Evolutionary conservation across 2,888 invertebrate genomes (phyloP).

Genomic region (Nowickia ferox): DNA sequence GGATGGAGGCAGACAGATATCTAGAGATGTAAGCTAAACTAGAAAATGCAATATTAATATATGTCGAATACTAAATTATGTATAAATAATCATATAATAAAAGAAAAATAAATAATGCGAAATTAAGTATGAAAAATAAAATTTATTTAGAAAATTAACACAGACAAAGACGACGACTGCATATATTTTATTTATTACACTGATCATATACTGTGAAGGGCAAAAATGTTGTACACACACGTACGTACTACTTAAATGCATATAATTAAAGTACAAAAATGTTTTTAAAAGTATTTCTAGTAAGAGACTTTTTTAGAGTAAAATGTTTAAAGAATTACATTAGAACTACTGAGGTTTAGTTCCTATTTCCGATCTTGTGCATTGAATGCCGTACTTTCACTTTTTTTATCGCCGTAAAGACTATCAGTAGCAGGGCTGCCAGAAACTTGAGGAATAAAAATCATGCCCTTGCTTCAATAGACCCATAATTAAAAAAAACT

Average conservation of each 20-base stretch:
- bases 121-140: constrained; percentile 38
- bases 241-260: background rate
- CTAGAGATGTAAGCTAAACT: constrained; percentile 13
- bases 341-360: too few species aligned
- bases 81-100: constrained; percentile 48
- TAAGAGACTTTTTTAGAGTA: too few species aligned
- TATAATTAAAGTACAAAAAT: too few species aligned
- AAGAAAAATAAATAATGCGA: constrained; percentile 46
- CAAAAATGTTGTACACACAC: constrained; percentile 5
- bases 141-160: constrained; percentile 53
- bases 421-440: too few species aligned
- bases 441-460: too few species aligned
- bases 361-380: too few species aligned
- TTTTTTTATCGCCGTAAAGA: too few species aligned
- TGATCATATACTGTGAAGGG: constrained; percentile 41
- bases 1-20: constrained; percentile 26
- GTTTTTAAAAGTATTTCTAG: too few species aligned
- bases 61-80: constrained; percentile 63
- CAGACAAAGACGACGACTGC: constrained; percentile 52
- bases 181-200: constrained; percentile 48
- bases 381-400: too few species aligned
- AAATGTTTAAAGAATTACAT: too few species aligned
- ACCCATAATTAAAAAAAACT: too few species aligned
- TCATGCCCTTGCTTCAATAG: too few species aligned
- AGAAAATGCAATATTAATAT: constrained; percentile 59